phyloP scores from a whole-genome alignment of 2,888 invertebrate genomes.

The Mesoligia furuncula region DNA sequence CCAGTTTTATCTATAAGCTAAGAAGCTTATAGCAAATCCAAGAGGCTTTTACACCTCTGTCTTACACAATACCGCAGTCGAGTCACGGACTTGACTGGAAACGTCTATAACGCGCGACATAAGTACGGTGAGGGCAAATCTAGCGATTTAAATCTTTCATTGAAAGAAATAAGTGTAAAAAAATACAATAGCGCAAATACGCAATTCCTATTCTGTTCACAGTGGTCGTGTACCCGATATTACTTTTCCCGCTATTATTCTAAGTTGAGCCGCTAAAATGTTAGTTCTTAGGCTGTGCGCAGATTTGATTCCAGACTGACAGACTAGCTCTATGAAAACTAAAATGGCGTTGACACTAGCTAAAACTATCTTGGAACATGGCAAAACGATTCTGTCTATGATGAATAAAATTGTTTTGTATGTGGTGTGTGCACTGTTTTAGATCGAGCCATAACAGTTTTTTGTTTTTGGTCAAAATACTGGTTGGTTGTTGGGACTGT shows the following conservation, averaged over 20 bases:
- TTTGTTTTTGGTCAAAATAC: neutral
- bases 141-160: constrained; percentile 1
- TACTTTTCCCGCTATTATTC: constrained; percentile 46
- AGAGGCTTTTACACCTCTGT: neutral
- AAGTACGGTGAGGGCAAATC: neutral
- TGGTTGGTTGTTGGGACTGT: neutral
- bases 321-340: neutral
- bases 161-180: constrained; percentile 28
- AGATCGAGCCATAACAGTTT: too few relatives aligned
- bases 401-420: neutral
- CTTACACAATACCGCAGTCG: too few relatives aligned
- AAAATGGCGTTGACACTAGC: neutral
- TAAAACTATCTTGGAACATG: neutral
- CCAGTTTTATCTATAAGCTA: too few relatives aligned
- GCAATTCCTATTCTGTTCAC: constrained; percentile 39
- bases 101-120: neutral
- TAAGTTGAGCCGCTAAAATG: constrained; percentile 39
- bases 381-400: neutral
- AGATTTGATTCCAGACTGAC: neutral
- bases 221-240: constrained; percentile 38
- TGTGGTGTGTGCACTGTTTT: too few relatives aligned
- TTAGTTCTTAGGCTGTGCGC: constrained; percentile 28
- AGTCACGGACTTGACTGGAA: neutral
- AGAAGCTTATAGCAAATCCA: too few relatives aligned
- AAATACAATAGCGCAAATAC: constrained; percentile 38